phyloP scores from a whole-genome alignment of 2,113 vertebrate species.

The Picathartes gymnocephalus region DNA sequence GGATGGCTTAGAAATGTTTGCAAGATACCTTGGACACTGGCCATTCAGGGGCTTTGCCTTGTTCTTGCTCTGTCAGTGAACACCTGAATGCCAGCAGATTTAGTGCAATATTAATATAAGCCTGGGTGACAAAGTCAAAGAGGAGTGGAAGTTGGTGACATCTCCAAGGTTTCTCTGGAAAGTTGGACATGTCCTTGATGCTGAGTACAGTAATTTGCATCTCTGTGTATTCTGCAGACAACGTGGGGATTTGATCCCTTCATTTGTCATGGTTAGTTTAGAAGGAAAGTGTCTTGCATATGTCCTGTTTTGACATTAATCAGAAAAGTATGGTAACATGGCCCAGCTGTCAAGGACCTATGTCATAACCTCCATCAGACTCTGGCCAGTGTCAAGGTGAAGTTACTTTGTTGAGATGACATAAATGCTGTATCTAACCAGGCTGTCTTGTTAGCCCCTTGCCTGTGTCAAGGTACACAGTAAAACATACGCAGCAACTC shows the following conservation, averaged over 20 bases:
- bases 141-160: background rate
- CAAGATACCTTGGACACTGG: background rate
- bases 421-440: background rate
- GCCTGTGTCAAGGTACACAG: background rate
- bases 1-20: background rate
- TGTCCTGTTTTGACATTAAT: background rate
- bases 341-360: background rate
- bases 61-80: background rate
- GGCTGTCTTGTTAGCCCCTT: background rate
- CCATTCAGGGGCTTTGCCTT: background rate
- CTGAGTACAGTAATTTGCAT: background rate
- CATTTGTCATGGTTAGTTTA: background rate
- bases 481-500: background rate
- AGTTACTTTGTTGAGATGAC: background rate
- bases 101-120: background rate
- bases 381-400: background rate
- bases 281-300: background rate
- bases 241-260: background rate
- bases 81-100: background rate
- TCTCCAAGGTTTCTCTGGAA: background rate
- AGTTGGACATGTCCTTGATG: background rate
- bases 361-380: background rate
- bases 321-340: background rate
- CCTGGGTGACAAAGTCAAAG: background rate
- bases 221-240: background rate